A percentile compares a stretch with the other conserved stretches of the same genome.
These are phyloP conservation scores for Drosophila simulans DNA, from an alignment of 1,140 invertebrate species.

Conservation along the genomic window DNA sequence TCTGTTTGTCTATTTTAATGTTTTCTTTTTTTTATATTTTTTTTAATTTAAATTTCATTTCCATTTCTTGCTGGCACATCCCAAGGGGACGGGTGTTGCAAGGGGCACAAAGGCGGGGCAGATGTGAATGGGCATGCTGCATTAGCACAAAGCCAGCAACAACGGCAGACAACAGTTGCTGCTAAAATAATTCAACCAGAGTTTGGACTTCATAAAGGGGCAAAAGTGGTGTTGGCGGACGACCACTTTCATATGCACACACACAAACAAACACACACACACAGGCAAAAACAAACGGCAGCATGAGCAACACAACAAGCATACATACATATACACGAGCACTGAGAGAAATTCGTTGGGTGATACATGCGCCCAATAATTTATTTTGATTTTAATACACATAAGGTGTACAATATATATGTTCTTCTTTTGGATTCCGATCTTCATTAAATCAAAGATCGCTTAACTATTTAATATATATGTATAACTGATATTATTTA, in stretches of 20 bases:
- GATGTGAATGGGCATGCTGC: slow-evolving; percentile 55
- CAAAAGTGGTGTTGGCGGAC: slow-evolving; percentile 6
- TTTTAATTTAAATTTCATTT: slow-evolving; percentile 79
- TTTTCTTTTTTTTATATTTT: slow-evolving; percentile 48
- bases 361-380: no score
- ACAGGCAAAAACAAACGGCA: slow-evolving; percentile 31
- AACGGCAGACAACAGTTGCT: slow-evolving; percentile 47
- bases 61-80: slow-evolving; percentile 61
- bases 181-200: slow-evolving; percentile 73
- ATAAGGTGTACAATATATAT: no score
- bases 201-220: slow-evolving; percentile 15
- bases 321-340: slow-evolving; percentile 4
- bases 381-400: no score
- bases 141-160: slow-evolving; percentile 69
- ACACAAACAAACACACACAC: no score
- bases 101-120: slow-evolving; percentile 1
- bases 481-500: no score
- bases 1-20: slow-evolving; percentile 42
- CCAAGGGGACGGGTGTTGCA: slow-evolving; percentile 35
- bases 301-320: slow-evolving; percentile 36
- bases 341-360: background rate
- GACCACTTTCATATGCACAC: slow-evolving; percentile 54
- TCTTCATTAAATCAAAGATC: no score
- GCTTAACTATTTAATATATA: no score
- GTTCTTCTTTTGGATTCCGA: no score